phyloP scores from a whole-genome alignment of 2,888 invertebrate species.

The Brenthis daphne region DNA sequence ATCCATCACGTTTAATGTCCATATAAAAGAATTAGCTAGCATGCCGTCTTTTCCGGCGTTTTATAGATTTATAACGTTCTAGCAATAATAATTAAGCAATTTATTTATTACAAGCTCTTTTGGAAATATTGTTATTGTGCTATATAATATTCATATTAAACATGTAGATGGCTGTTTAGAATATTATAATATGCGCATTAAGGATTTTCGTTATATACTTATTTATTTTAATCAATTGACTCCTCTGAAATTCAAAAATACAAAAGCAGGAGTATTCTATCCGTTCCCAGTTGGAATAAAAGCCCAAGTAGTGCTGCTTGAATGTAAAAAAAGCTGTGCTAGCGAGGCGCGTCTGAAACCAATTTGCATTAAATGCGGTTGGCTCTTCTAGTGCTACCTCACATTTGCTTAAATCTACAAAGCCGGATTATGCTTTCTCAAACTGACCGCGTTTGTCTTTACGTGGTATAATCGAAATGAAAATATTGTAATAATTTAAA shows the following conservation, averaged over 20 bases:
- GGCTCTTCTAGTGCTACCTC: constrained; percentile 70
- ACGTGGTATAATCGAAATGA: constrained; percentile 35
- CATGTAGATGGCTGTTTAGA: background rate
- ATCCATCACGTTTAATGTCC: constrained; percentile 81
- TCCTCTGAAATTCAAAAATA: constrained; percentile 66
- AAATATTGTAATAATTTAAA: constrained; percentile 12
- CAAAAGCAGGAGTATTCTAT: constrained; percentile 64
- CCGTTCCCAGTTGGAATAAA: constrained; percentile 65
- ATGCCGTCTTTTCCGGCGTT: constrained; percentile 58
- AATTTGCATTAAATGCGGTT: constrained; percentile 80
- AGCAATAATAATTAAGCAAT: constrained; percentile 22
- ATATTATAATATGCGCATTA: constrained; percentile 20
- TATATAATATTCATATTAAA: background rate
- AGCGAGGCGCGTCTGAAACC: constrained; percentile 60
- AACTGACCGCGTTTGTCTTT: constrained; percentile 37
- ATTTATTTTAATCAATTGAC: constrained; percentile 61
- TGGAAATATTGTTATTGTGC: background rate
- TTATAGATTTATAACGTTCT: constrained; percentile 46
- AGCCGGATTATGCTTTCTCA: constrained; percentile 48
- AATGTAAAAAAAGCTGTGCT: constrained; percentile 74
- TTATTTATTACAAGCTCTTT: constrained; percentile 11
- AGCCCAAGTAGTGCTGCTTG: constrained; percentile 73
- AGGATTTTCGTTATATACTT: constrained; percentile 3
- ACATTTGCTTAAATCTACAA: constrained; percentile 56
- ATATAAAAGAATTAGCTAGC: constrained; percentile 75